Conservation (phyloP, 2,113 vertebrate species). For the Polypterus bichir region DNA sequence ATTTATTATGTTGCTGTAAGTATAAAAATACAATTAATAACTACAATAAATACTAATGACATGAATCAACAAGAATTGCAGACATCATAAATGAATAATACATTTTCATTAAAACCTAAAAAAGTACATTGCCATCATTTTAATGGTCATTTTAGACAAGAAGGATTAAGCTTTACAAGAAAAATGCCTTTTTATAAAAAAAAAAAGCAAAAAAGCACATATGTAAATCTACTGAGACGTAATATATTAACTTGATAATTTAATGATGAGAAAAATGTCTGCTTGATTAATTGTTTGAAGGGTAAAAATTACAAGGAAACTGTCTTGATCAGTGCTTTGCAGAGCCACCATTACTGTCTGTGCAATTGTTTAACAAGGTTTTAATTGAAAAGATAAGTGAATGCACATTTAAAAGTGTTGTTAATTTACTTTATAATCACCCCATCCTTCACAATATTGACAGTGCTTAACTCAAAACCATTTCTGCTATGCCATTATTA, state of each 20-base stretch:
- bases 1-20: too few relatives aligned
- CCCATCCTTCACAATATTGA: conserved; percentile 79
- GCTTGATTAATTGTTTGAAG: conserved; percentile 66
- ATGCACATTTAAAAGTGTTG: conserved; percentile 82
- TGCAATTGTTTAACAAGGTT: conserved; percentile 79
- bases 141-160: conserved; percentile 3
- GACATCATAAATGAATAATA: conserved; percentile 1
- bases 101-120: conserved; percentile 3
- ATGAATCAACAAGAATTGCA: neutral
- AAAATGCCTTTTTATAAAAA: neutral
- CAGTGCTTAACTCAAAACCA: conserved; percentile 64
- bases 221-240: conserved; percentile 41
- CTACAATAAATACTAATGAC: neutral
- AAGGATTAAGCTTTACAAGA: neutral
- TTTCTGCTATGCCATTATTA: conserved; percentile 73
- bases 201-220: conserved; percentile 32
- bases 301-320: conserved; percentile 73
- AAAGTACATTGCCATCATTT: neutral
- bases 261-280: conserved; percentile 71
- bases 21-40: too few relatives aligned
- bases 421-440: conserved; percentile 82
- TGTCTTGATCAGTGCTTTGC: conserved; percentile 73
- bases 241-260: conserved; percentile 76
- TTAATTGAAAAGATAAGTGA: conserved; percentile 86
- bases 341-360: conserved; percentile 71